Evolutionary conservation across 2,113 vertebrate species (phyloP), one percentile per base, ranked within the genome.

Genomic region (Nothobranchius furzeri): DNA sequence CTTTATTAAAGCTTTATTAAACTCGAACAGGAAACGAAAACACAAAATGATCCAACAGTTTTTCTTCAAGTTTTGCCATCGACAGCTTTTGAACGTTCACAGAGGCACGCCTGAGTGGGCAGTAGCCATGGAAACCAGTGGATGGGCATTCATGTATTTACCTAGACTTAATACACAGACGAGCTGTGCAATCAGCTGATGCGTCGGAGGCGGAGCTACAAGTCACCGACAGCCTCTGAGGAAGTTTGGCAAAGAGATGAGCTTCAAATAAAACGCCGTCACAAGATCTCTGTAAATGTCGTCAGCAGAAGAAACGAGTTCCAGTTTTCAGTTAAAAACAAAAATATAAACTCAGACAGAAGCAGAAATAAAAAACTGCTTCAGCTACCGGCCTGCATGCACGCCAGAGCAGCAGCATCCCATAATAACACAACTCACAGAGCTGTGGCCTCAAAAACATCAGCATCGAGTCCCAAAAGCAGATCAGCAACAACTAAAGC

Each of bases 381-480:
- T 8, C 10, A 42, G 10, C 40, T 8, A 42, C 40, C 40, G 7
- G 40, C 40, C 40, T 9, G 40, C 40, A 11, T 42, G 40, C 40
- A 42, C 40, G 40, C 40, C 2, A 30, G 2, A 90, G 85, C 85
- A 90, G 83, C 88, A 89, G 48, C 69, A 57, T 17, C 24, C 83
- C 62, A 53, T 71, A 62, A 68, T 68, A 75, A 72, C 84, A 87
- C 84, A 85, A 81, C 91, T 92, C 91, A 89, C 68, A 85, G 91
- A 92, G 87, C 78, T 78, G 81, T 59, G 79, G 68, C 15, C 48
- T 61, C 70, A 76, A 68, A 20, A 30, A 57, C 14, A 30, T 30
- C 30, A 30, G 50, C 9, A 12, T 12, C 9, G 10, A 45, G 3
- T 45, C 12, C 43, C 37, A 40, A 9, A 40, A 40, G 9, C 37